Base-by-base conservation (phyloP, 2,797 vertebrate genomes). In the Strix occidentalis region DNA sequence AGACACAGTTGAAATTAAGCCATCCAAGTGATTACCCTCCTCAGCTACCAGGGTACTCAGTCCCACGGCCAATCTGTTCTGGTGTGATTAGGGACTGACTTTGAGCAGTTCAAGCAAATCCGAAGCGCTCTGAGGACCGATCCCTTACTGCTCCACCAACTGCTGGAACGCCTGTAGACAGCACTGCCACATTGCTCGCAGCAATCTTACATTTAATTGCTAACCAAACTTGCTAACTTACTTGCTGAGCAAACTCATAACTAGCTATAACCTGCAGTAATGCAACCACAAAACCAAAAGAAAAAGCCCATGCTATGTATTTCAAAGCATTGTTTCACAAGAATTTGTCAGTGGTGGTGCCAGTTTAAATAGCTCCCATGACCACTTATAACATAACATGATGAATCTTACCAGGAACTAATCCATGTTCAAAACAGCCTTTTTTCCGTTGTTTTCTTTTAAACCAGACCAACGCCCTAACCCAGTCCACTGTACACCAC, bases 301-400 rank as follows among this genome's bases (percentile, higher is more conserved):
- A 41, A 74, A 92, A 93, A 93, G 35, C 31, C 69, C 37, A 13
- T 46, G 57, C 50, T 86, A 53, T 8, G 28, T 14, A 90, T 86
- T 90, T 90, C 90, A 93, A 94, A 93, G 94, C 63, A 82, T 33
- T 76, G 70, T 63, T 96, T 76, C 50, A 31, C 65, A 90, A 76
- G 80, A 96, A 95, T 97, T 86, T 90, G 85, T 79, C 80, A 84
- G 92, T 72, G 86, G 39, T 58, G 43, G 54, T 84, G 90, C 90
- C 94, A 95, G 84, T 66, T 93, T 78, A 88, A 91, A 95, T 45
- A 90, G 77, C 46, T 95, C 50, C 51, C 43, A 65, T 72, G 70
- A 80, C 61, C 43, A 18, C 50, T 39, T 64, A 46, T 5, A 71
- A 51, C 18, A 17, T 31, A 51, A 89, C 0, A 0, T 31, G 88